phyloP scores from a whole-genome alignment of 92 coral and sea anemone species.

The Paragorgia papillata region DNA sequence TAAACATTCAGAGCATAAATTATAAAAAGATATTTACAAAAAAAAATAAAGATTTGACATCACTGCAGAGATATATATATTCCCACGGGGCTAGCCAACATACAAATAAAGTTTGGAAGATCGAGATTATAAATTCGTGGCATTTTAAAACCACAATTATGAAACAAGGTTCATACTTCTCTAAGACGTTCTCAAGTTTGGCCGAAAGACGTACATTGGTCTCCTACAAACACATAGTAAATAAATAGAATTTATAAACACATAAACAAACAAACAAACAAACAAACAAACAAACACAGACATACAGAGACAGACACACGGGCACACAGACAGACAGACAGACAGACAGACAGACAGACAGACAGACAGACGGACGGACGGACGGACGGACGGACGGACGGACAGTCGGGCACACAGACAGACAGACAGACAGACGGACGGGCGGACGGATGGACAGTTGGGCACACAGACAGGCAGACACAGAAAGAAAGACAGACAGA shows the following conservation, averaged over 20 bases:
- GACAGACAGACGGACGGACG: not conserved
- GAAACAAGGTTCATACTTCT: conserved; percentile 56
- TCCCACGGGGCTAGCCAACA: too few relatives aligned
- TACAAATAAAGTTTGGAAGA: too few relatives aligned
- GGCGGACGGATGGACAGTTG: not conserved
- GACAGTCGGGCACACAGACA: too few relatives aligned
- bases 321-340: not conserved
- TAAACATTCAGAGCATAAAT: not conserved
- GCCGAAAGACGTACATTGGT: conserved; percentile 77
- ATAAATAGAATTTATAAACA: not conserved
- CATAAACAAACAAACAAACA: not conserved
- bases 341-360: not conserved
- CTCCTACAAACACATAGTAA: conserved; percentile 56
- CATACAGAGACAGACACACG: not conserved
- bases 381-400: too few relatives aligned
- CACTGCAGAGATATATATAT: too few relatives aligned
- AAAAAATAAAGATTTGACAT: too few relatives aligned
- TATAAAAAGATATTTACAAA: not conserved
- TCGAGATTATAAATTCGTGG: too few relatives aligned
- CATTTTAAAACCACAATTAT: too few relatives aligned
- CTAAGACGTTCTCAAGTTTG: conserved; percentile 69
- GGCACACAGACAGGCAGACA: not conserved
- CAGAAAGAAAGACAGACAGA: not conserved
- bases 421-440: not conserved
- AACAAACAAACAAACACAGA: not conserved